Conservation (phyloP, 2,113 vertebrate genomes). For the Balaeniceps rex region DNA sequence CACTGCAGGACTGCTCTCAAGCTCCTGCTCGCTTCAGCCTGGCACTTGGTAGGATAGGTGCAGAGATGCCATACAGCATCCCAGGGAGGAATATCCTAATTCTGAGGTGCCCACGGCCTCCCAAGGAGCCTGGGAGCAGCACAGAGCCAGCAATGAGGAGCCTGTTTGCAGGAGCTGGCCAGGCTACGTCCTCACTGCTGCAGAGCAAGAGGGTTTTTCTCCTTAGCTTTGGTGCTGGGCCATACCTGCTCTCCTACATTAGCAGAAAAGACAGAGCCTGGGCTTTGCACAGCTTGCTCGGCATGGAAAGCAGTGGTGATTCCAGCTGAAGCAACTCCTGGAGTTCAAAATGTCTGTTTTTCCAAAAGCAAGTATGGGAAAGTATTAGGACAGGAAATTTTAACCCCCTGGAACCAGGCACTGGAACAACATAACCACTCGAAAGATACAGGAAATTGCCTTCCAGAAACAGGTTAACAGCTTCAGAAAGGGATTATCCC, state of each 20-base stretch:
- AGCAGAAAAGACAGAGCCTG: neutral
- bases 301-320: neutral
- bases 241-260: neutral
- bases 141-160: neutral
- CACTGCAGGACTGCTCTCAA: neutral
- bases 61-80: neutral
- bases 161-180: neutral
- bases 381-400: neutral
- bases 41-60: neutral
- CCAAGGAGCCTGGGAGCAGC: neutral
- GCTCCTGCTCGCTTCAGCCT: neutral
- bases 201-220: neutral
- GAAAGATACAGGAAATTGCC: neutral
- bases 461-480: slow-evolving; percentile 15
- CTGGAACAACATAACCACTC: neutral
- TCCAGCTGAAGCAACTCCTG: neutral
- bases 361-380: neutral
- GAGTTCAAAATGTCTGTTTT: neutral
- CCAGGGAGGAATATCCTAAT: neutral
- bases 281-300: neutral
- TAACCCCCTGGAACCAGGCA: neutral
- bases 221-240: neutral
- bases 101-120: neutral
- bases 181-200: neutral
- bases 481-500: neutral